These are phyloP conservation scores for Artibeus jamaicensis DNA, from an alignment of 2,797 vertebrate species.

Conservation along the genomic window DNA sequence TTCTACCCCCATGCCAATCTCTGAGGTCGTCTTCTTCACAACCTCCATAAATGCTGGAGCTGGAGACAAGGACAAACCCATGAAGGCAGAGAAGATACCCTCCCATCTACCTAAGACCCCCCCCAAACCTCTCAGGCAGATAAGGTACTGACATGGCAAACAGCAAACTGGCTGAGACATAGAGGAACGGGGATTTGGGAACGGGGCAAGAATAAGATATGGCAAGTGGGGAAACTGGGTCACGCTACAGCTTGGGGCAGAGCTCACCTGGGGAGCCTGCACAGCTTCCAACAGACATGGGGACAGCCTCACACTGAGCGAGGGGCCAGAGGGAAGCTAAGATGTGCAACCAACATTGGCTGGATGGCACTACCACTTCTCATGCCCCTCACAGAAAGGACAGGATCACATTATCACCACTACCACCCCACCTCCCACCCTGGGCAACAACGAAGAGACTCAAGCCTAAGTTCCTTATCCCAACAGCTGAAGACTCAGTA, in stretches of 20 bases:
- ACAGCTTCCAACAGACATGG: background rate
- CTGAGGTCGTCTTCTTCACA: background rate
- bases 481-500: background rate
- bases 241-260: conserved; percentile 81
- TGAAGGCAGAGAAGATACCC: background rate
- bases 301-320: background rate
- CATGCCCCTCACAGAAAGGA: background rate
- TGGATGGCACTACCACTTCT: background rate
- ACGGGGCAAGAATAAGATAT: conserved; percentile 79
- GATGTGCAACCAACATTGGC: background rate
- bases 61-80: background rate
- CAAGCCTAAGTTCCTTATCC: background rate
- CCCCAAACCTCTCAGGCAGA: conserved; percentile 27
- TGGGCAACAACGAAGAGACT: background rate
- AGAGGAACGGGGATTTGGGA: conserved; percentile 49
- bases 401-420: background rate
- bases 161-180: background rate
- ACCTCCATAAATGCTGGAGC: background rate
- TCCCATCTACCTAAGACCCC: background rate
- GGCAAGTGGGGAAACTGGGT: conserved; percentile 83
- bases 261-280: conserved; percentile 73
- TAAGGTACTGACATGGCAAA: background rate
- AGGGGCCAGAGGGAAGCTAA: background rate
- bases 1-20: background rate
- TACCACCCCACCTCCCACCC: background rate